These are phyloP conservation scores for Oeneis ivallda DNA, from an alignment of 2,888 invertebrate genomes.

Conservation along the genomic window DNA sequence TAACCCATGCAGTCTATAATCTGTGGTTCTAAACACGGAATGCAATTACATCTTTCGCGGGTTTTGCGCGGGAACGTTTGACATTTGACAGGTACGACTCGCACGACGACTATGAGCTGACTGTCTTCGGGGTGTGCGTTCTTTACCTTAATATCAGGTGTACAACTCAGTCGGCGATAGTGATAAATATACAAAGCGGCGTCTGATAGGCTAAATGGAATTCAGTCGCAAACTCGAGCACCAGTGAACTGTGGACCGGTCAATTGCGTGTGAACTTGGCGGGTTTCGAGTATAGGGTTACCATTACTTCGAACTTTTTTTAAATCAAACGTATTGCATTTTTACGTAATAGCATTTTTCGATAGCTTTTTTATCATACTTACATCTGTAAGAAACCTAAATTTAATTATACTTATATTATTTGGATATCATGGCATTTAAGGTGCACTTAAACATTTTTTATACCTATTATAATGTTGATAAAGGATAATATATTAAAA, in stretches of 20 bases:
- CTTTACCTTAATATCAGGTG: conserved; percentile 66
- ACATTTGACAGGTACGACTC: conserved; percentile 50
- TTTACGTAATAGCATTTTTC: background rate
- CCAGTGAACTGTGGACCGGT: conserved; percentile 55
- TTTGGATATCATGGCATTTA: background rate
- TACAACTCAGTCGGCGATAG: conserved; percentile 69
- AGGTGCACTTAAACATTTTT: background rate
- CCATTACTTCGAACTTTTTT: conserved; percentile 22
- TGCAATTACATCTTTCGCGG: conserved; percentile 47
- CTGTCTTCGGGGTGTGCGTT: conserved; percentile 56
- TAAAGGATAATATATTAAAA: too few relatives aligned
- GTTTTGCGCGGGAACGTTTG: conserved; percentile 40
- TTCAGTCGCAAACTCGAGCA: conserved; percentile 39
- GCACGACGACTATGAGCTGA: conserved; percentile 50
- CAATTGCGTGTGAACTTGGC: conserved; percentile 45
- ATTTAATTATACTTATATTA: background rate
- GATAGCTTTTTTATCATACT: background rate
- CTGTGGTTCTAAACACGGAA: conserved; percentile 38
- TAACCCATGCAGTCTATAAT: conserved; percentile 49
- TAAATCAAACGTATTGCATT: too few relatives aligned
- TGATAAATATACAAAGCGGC: conserved; percentile 50
- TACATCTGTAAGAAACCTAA: background rate
- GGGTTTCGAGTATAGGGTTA: conserved; percentile 33
- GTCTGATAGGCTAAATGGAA: conserved; percentile 37
- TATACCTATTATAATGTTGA: too few relatives aligned